Conservation (phyloP, 2,797 vertebrate genomes). For the Eulemur coronatus region DNA sequence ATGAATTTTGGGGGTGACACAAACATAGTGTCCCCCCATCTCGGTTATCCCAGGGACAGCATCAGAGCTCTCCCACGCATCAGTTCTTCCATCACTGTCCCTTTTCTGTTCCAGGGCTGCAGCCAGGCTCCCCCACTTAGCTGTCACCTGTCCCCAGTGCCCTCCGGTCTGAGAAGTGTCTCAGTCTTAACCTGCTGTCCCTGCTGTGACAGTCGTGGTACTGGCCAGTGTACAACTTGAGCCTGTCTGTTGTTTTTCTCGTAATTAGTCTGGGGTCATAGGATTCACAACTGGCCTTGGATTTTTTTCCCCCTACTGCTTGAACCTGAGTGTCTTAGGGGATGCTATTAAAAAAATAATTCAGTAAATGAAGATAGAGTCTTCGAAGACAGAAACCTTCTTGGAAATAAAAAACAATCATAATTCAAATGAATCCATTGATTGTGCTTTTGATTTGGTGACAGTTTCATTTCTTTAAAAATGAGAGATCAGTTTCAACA, state of each 20-base stretch:
- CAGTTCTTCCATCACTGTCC: not conserved
- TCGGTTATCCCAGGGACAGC: not conserved
- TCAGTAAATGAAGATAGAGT: not conserved
- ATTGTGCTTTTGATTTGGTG: not conserved
- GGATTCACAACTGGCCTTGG: not conserved
- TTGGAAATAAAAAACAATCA: not conserved
- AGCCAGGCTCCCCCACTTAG: not conserved
- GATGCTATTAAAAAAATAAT: not conserved
- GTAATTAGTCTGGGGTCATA: not conserved
- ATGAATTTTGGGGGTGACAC: too few species aligned
- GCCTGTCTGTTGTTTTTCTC: fast-evolving
- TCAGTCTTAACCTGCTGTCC: not conserved
- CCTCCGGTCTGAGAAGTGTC: not conserved
- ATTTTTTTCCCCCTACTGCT: not conserved
- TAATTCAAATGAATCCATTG: not conserved
- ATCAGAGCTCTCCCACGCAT: not conserved
- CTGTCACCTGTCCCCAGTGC: fast-evolving
- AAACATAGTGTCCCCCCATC: not conserved
- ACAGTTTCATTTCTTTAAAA: not conserved
- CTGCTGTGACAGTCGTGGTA: fast-evolving
- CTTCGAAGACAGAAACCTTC: not conserved
- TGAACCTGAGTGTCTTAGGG: not conserved
- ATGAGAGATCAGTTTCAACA: not conserved
- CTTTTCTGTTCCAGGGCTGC: not conserved
- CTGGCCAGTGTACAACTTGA: fast-evolving